phyloP scores from a whole-genome alignment of 2,113 vertebrate species.

The Hiodon alosoides region DNA sequence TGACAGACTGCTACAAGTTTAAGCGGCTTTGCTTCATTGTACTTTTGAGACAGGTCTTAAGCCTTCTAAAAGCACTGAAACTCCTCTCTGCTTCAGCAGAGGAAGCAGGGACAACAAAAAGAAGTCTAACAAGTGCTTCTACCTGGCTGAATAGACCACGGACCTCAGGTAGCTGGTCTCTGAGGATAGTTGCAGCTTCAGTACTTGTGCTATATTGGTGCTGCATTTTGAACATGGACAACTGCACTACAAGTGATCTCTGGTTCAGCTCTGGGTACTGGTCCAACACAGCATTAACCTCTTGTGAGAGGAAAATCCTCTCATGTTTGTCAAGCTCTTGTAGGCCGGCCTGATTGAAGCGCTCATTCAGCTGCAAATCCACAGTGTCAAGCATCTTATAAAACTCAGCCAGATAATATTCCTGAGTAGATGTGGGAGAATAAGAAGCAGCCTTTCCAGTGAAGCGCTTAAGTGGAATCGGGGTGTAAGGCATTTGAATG shows the following conservation, averaged over 20 bases:
- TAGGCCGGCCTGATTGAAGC: background rate
- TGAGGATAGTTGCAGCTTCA: background rate
- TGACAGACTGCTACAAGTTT: background rate
- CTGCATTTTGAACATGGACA: background rate
- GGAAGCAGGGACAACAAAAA: background rate
- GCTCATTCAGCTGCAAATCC: background rate
- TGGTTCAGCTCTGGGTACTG: slow-evolving; percentile 1
- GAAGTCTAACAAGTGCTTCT: background rate
- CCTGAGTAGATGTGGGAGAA: background rate
- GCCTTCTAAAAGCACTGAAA: background rate
- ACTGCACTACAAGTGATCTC: background rate
- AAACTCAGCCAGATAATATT: background rate
- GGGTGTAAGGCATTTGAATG: background rate
- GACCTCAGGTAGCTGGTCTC: background rate
- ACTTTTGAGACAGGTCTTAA: background rate
- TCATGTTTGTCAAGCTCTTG: background rate
- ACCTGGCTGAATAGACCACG: background rate
- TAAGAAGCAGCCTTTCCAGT: background rate
- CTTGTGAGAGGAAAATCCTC: background rate
- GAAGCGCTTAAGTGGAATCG: background rate
- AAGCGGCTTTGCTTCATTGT: background rate
- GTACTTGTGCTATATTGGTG: background rate
- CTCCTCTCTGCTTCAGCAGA: too few relatives aligned
- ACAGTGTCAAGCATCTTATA: slow-evolving; percentile 2
- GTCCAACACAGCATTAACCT: background rate